phyloP scores from a whole-genome alignment of 2,888 invertebrate species.

The Caenorhabditis macrosperma region DNA sequence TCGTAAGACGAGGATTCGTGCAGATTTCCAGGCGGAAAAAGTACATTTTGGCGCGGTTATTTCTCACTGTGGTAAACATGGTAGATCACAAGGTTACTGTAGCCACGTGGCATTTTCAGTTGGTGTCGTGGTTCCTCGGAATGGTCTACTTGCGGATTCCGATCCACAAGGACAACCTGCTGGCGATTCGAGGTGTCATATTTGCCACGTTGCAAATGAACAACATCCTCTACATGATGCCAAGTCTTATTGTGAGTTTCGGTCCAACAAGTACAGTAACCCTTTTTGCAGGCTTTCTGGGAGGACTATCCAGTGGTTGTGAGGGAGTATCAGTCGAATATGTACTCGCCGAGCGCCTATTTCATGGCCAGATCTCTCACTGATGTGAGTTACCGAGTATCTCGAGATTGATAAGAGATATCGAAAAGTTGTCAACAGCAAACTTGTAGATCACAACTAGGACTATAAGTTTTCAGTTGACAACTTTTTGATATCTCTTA shows the following conservation, averaged over 20 bases:
- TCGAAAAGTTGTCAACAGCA: not conserved
- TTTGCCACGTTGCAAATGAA: slow-evolving; percentile 92
- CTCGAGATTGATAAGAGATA: not conserved
- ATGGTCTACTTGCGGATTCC: slow-evolving; percentile 90
- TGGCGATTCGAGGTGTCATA: slow-evolving; percentile 92
- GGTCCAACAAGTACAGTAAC: slow-evolving; percentile 70
- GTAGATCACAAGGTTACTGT: not conserved
- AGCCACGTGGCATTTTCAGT: not conserved
- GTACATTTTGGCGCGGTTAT: slow-evolving; percentile 18
- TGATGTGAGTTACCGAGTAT: slow-evolving; percentile 82
- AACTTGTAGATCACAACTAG: no score
- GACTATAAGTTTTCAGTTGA: no score
- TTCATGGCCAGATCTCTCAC: slow-evolving; percentile 89
- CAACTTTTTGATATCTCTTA: no score
- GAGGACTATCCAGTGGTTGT: slow-evolving; percentile 91
- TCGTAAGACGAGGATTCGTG: slow-evolving; percentile 15
- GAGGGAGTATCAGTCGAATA: slow-evolving; percentile 91
- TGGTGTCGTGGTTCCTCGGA: slow-evolving; percentile 86
- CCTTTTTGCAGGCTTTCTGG: slow-evolving; percentile 90
- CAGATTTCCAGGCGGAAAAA: slow-evolving; percentile 25
- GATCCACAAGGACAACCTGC: slow-evolving; percentile 90
- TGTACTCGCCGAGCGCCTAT: slow-evolving; percentile 92
- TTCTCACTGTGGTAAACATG: slow-evolving; percentile 33
- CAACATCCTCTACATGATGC: slow-evolving; percentile 94
- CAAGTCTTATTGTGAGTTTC: slow-evolving; percentile 88